Evolutionary conservation across 35 echinoderm and acorn worm genomes (phyloP).

Genomic region (Strongylocentrotus purpuratus): DNA sequence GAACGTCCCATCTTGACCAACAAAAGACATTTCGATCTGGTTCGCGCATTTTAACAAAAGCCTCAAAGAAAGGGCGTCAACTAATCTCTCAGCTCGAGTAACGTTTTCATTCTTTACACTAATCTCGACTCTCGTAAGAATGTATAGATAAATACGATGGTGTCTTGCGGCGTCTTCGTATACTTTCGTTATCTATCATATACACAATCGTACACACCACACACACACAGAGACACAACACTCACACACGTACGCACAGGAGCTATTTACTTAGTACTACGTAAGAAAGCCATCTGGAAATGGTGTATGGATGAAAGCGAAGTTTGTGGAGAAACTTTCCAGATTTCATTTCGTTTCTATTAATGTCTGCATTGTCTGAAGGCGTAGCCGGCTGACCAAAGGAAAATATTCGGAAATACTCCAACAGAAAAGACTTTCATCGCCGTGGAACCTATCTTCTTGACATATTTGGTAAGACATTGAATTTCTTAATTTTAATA

Average conservation of each 20-base stretch:
- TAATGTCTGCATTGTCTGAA: not conserved
- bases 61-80: not conserved
- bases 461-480: not conserved
- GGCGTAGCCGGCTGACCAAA: not conserved
- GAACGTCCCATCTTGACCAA: not conserved
- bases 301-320: not conserved
- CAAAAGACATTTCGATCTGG: not conserved
- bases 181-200: not conserved
- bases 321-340: not conserved
- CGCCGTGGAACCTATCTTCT: not conserved
- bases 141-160: not conserved
- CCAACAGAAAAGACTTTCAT: not conserved
- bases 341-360: not conserved
- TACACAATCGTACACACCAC: not conserved
- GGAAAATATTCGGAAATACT: not conserved
- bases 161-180: not conserved
- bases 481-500: not conserved
- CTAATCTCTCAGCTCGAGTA: not conserved
- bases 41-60: slow-evolving; percentile 4
- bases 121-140: not conserved
- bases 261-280: not conserved
- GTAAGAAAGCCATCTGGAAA: not conserved
- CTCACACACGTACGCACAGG: not conserved
- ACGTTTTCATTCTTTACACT: not conserved
- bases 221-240: not conserved